A percentile compares a stretch with the other conserved stretches of the same genome.
Conservation (phyloP, 2,113 vertebrate species). For the Hassar affinis region DNA sequence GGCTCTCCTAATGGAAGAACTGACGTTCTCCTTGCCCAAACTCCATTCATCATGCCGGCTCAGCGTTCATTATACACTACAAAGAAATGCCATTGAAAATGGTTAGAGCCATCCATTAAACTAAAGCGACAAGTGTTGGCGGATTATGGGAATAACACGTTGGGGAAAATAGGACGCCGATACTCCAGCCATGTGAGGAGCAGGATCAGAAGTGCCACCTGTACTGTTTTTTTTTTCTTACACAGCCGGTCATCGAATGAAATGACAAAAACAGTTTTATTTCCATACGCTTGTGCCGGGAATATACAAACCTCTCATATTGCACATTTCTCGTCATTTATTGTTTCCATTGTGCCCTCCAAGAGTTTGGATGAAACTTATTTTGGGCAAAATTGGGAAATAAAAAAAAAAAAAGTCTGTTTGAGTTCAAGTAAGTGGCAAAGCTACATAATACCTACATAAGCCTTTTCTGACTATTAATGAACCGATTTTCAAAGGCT, state of each 20-base stretch:
- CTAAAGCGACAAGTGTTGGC: constrained; percentile 74
- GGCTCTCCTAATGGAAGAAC: constrained; percentile 98
- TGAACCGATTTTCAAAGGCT: not conserved
- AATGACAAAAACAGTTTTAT: not conserved
- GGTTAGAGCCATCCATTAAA: constrained; percentile 88
- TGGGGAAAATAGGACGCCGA: constrained; percentile 69
- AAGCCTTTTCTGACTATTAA: not conserved
- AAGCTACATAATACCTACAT: not conserved
- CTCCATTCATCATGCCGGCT: constrained; percentile 91
- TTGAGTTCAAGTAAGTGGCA: not conserved
- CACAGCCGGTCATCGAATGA: not conserved
- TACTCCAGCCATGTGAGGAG: constrained; percentile 71
- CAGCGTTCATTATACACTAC: constrained; percentile 86
- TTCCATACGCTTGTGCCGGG: not conserved
- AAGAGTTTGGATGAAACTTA: not conserved
- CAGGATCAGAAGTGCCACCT: constrained; percentile 65
- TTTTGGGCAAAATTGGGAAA: not conserved
- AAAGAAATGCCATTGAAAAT: constrained; percentile 89
- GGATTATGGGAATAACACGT: constrained; percentile 78
- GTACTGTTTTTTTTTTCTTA: not conserved
- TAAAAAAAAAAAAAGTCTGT: not conserved
- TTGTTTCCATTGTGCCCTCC: not conserved
- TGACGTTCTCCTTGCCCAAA: constrained; percentile 87
- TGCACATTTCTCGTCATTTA: not conserved
- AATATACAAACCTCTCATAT: not conserved